Percentiles rank a stretch among this genome's conserved stretches.
phyloP scores from a whole-genome alignment of 2,113 vertebrate genomes.

The Melierax canorus region DNA sequence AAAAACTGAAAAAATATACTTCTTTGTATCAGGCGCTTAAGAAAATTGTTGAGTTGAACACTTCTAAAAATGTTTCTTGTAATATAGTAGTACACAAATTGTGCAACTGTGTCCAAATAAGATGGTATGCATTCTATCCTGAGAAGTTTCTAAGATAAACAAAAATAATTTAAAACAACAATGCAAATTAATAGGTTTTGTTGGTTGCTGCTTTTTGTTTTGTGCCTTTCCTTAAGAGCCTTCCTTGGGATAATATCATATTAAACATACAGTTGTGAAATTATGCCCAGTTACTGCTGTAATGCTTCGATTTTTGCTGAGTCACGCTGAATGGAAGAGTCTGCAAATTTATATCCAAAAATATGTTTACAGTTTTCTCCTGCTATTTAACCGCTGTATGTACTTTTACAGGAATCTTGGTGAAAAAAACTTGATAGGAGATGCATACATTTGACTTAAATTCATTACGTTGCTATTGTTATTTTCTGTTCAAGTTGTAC shows the following conservation, averaged over 20 bases:
- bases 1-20: not conserved
- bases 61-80: not conserved
- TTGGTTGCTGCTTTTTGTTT: not conserved
- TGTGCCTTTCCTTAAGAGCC: not conserved
- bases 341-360: not conserved
- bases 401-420: not conserved
- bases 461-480: not conserved
- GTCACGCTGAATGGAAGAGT: not conserved
- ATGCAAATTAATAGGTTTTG: not conserved
- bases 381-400: not conserved
- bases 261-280: not conserved
- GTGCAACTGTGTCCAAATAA: not conserved
- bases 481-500: not conserved
- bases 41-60: not conserved
- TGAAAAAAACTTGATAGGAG: not conserved
- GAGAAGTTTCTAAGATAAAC: not conserved
- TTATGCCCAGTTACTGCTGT: not conserved
- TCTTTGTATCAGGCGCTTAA: not conserved
- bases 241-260: not conserved
- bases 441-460: not conserved
- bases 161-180: not conserved
- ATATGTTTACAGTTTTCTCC: not conserved
- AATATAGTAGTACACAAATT: not conserved
- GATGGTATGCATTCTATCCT: not conserved
- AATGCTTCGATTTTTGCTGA: not conserved